Conservation (phyloP, 2,888 invertebrate species). For the Scrobipalpa costella region DNA sequence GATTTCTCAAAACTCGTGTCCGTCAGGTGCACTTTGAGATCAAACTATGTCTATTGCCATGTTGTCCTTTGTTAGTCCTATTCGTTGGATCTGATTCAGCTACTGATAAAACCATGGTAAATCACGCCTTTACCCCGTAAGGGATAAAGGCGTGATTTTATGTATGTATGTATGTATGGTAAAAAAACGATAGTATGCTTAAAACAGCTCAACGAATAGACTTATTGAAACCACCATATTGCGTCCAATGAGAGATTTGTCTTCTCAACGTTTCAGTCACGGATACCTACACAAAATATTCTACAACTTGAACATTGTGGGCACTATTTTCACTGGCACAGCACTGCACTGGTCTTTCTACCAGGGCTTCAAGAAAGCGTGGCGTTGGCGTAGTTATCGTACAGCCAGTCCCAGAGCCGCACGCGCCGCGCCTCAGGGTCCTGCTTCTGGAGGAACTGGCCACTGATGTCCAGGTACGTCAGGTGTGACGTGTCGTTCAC, state of each 20-base stretch:
- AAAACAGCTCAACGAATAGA: not conserved
- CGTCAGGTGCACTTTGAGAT: conserved; percentile 12
- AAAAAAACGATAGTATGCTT: not conserved
- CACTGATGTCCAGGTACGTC: conserved; percentile 79
- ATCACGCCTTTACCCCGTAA: too few species aligned
- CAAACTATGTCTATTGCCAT: conserved; percentile 18
- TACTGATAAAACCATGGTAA: not conserved
- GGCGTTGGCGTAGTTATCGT: conserved; percentile 58
- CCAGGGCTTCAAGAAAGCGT: conserved; percentile 29
- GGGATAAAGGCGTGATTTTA: too few species aligned
- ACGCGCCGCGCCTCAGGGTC: conserved; percentile 79
- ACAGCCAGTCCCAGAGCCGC: conserved; percentile 80
- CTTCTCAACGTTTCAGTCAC: not conserved
- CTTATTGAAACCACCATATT: too few species aligned
- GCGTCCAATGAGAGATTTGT: not conserved
- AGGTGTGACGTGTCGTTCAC: conserved; percentile 63
- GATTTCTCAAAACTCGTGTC: not conserved
- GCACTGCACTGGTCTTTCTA: not conserved
- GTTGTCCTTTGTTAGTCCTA: not conserved
- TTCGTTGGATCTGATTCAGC: not conserved
- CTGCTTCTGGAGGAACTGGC: conserved; percentile 70
- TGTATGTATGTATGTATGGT: not conserved
- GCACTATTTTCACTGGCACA: conserved; percentile 18
- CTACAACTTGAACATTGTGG: conserved; percentile 1
- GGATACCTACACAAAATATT: conserved; percentile 8